These are phyloP conservation scores for Drosophila atripex DNA, from an alignment of 2,888 invertebrate genomes.

Conservation along the genomic window DNA sequence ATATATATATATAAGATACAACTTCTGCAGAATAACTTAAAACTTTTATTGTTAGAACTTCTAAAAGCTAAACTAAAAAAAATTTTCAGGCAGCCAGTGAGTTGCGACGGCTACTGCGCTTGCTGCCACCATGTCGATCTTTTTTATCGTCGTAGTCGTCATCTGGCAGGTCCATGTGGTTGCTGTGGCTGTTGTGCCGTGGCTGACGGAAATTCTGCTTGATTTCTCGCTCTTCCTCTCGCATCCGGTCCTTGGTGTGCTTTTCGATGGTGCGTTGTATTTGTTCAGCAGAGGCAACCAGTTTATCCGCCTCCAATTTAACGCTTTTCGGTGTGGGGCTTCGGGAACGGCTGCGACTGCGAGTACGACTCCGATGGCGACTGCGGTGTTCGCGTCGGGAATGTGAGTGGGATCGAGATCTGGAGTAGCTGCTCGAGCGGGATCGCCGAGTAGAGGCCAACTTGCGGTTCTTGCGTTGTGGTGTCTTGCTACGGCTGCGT, in stretches of 20 bases:
- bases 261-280: slow-evolving; percentile 81
- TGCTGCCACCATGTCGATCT: slow-evolving; percentile 40
- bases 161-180: slow-evolving; percentile 25
- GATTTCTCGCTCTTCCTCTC: slow-evolving; percentile 77
- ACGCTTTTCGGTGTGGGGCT: slow-evolving; percentile 63
- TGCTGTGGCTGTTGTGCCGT: slow-evolving; percentile 31
- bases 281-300: slow-evolving; percentile 80
- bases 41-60: slow-evolving; percentile 30
- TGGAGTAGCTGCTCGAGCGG: slow-evolving; percentile 76
- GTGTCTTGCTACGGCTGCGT: slow-evolving; percentile 73
- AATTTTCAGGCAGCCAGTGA: slow-evolving; percentile 54
- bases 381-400: slow-evolving; percentile 58
- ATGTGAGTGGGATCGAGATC: slow-evolving; percentile 68
- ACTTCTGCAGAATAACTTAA: background rate
- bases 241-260: slow-evolving; percentile 79
- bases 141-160: slow-evolving; percentile 20
- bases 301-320: slow-evolving; percentile 77
- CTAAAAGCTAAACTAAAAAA: slow-evolving; percentile 16
- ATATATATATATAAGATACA: background rate
- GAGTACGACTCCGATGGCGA: slow-evolving; percentile 51
- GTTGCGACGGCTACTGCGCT: slow-evolving; percentile 64
- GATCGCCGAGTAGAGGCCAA: slow-evolving; percentile 82
- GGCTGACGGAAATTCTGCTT: slow-evolving; percentile 72
- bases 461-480: slow-evolving; percentile 75
- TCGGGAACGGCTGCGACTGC: slow-evolving; percentile 40